A percentile compares a stretch with the other conserved stretches of the same genome.
Conservation (phyloP, 2,888 invertebrate genomes). For the Parelbella ahira region DNA sequence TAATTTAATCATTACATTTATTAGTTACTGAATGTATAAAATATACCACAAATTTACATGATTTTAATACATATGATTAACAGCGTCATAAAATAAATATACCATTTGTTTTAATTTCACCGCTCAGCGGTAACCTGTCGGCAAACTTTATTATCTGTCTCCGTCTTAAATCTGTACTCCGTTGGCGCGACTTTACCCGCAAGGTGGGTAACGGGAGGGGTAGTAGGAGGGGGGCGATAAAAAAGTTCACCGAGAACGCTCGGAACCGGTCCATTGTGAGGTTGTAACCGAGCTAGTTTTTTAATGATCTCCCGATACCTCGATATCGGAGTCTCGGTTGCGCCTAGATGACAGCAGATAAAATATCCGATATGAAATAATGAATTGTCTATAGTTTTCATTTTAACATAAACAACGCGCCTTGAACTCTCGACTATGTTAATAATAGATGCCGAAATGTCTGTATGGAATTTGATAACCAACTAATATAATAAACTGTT, state of each 20-base stretch:
- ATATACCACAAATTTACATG: too few species aligned
- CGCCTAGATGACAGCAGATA: constrained; percentile 65
- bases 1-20: too few species aligned
- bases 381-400: constrained; percentile 34
- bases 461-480: too few species aligned
- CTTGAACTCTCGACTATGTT: too few species aligned
- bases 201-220: too few species aligned
- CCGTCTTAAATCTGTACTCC: constrained; percentile 30
- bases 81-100: too few species aligned
- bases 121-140: constrained; percentile 13
- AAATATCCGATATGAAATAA: constrained; percentile 42
- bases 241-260: constrained; percentile 31
- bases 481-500: too few species aligned
- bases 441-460: too few species aligned
- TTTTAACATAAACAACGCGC: too few species aligned
- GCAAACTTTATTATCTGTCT: constrained; percentile 26
- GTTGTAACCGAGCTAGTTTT: constrained; percentile 55
- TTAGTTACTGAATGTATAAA: too few species aligned
- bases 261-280: constrained; percentile 34
- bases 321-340: constrained; percentile 43
- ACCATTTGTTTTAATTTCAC: constrained; percentile 20
- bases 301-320: constrained; percentile 50
- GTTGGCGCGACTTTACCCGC: too few species aligned
- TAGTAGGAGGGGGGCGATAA: constrained; percentile 29
- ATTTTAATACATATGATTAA: too few species aligned